Conservation (phyloP, 1,140 invertebrate genomes). For the Eumaeus atala region DNA sequence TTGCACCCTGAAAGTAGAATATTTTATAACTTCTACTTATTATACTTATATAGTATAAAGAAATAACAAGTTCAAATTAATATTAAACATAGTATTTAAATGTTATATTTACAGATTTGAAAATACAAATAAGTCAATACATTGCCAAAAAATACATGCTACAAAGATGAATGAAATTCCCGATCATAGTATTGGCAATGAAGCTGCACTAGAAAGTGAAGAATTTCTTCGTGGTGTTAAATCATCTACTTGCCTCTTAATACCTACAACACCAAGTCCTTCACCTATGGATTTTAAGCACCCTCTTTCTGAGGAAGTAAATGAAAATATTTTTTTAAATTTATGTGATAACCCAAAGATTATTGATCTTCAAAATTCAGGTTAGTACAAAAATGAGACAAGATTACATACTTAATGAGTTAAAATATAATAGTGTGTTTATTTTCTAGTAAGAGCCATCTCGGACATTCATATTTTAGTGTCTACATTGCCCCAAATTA, state of each 20-base stretch:
- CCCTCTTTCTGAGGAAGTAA: slow-evolving; percentile 59
- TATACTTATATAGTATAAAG: no score
- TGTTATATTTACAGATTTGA: no score
- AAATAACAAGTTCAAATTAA: no score
- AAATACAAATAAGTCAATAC: no score
- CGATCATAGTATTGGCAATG: slow-evolving; percentile 39
- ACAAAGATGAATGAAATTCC: slow-evolving; percentile 47
- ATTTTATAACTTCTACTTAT: no score
- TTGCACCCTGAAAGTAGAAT: no score
- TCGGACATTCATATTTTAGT: no score
- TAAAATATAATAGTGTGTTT: no score
- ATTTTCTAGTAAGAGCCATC: no score
- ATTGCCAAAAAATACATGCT: not conserved
- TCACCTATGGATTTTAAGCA: slow-evolving; percentile 62
- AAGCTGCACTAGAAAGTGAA: slow-evolving; percentile 43
- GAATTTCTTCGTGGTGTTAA: slow-evolving; percentile 61
- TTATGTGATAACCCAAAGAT: slow-evolving; percentile 46
- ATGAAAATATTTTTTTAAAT: slow-evolving; percentile 44
- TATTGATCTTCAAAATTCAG: slow-evolving; percentile 38
- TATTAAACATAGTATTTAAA: no score
- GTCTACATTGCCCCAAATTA: no score
- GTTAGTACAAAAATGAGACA: slow-evolving; percentile 20
- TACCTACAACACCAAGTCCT: slow-evolving; percentile 57
- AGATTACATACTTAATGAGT: not conserved
- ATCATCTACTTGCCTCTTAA: slow-evolving; percentile 56